A percentile compares a stretch with the other conserved stretches of the same genome.
Conservation (phyloP, 1,140 invertebrate species). For the Drosophila littoralis region DNA sequence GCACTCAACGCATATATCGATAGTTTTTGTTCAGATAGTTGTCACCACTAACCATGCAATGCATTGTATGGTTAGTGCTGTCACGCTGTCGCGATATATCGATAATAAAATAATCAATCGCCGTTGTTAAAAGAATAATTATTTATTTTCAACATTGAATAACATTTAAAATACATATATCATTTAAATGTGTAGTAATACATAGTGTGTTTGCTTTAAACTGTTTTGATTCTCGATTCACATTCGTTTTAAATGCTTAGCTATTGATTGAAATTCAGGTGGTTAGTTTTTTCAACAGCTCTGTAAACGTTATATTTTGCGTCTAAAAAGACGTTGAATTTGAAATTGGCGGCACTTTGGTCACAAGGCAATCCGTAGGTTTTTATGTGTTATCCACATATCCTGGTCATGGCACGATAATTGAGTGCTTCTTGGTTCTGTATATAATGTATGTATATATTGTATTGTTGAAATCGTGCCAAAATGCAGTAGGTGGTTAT, state of each 20-base stretch:
- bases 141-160: slow-evolving; percentile 78
- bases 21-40: background rate
- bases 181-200: slow-evolving; percentile 63
- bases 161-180: slow-evolving; percentile 63
- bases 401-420: slow-evolving; percentile 60
- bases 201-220: slow-evolving; percentile 30
- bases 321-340: slow-evolving; percentile 23
- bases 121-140: slow-evolving; percentile 68
- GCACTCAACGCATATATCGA: background rate
- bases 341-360: slow-evolving; percentile 47
- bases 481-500: slow-evolving; percentile 28
- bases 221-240: slow-evolving; percentile 55
- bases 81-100: background rate
- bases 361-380: slow-evolving; percentile 45
- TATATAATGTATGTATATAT: slow-evolving; percentile 14
- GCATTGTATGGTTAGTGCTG: too few species aligned
- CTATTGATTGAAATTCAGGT: slow-evolving; percentile 68
- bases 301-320: slow-evolving; percentile 51
- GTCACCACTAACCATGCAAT: too few species aligned
- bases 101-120: background rate
- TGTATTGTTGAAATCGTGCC: slow-evolving; percentile 39
- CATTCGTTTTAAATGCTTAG: slow-evolving; percentile 64
- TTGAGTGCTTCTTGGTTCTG: slow-evolving; percentile 44
- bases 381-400: slow-evolving; percentile 31
- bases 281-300: slow-evolving; percentile 62